Base-by-base conservation (phyloP, 2,797 vertebrate genomes). In the Gymnothorax javanicus region DNA sequence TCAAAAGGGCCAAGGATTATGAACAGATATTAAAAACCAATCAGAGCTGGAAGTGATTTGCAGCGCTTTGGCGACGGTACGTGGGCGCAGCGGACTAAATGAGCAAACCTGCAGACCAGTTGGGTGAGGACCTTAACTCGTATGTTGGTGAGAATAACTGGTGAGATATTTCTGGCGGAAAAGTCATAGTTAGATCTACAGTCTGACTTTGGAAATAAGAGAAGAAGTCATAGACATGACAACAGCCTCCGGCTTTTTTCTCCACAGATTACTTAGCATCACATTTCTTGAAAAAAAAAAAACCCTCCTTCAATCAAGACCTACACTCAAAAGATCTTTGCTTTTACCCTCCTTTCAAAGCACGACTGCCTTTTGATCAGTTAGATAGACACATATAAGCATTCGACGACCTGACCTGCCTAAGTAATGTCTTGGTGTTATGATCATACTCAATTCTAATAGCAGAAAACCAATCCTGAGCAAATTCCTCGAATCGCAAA, bases 241-340 rank as follows among this genome's bases (percentile, higher is more conserved):
- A 81, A 81, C 77, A 79, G 43, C 75, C 75, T 20, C 75, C n/a
- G 50, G 77, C 43, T 54, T 52, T 11, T 43, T 79, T 17, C 77
- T 56, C 20, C 77, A 54, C 20, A 56, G 77, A 81, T 81, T 17
- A 12, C 77, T 81, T 56, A n/a, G 77, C 82, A 59, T 43, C 82
- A 83, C 43, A 57, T 23, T 62, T 62, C 60, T 20, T 83, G 82
- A 17, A 59, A 83, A 83, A 25, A 58, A 43, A 43, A 17, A 59
- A 83, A 83, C 7, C 54, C 58, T 83, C 56, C 58, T 83, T 83
- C 82, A 83, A 60, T 83, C 82, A 83, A 60, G 82, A 83, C 17
- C 27, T 17, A 13, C 59, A 17, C 60, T 60, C 57, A 83, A 60
- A 60, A 83, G 82, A 20, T 58, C 23, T 83, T 83, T 83, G 15